These are phyloP conservation scores for Crypturellus tataupa DNA, from an alignment of 2,797 vertebrate genomes.

Conservation along the genomic window DNA sequence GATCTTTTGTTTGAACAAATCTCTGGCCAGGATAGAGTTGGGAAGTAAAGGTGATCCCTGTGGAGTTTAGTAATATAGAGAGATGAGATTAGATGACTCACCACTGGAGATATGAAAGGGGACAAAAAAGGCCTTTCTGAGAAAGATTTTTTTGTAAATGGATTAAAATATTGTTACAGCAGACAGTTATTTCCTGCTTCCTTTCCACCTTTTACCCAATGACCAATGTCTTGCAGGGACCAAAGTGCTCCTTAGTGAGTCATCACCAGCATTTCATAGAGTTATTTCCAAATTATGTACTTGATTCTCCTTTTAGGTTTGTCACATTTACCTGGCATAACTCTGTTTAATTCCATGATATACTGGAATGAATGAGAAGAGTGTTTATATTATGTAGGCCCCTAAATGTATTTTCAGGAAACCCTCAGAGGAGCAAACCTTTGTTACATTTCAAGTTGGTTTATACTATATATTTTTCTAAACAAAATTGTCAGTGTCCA, in stretches of 20 bases:
- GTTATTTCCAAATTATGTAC: slow-evolving; percentile 40
- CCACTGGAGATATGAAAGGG: slow-evolving; percentile 57
- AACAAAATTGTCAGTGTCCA: slow-evolving; percentile 35
- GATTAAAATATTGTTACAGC: slow-evolving; percentile 42
- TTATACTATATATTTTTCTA: not conserved
- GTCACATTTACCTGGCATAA: not conserved
- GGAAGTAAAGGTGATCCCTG: slow-evolving; percentile 70
- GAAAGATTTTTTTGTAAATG: slow-evolving; percentile 53
- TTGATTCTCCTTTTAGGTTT: not conserved
- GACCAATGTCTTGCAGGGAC: slow-evolving; percentile 9
- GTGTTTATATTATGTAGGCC: not conserved
- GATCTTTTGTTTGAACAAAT: slow-evolving; percentile 49
- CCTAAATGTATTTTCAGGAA: slow-evolving; percentile 23
- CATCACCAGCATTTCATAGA: slow-evolving; percentile 35
- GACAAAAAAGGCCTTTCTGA: slow-evolving; percentile 35
- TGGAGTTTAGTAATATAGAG: slow-evolving; percentile 72
- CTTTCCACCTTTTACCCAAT: slow-evolving; percentile 30
- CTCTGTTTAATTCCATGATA: not conserved
- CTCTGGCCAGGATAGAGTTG: slow-evolving; percentile 45
- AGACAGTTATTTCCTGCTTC: slow-evolving; percentile 34
- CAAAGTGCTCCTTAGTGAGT: slow-evolving; percentile 22
- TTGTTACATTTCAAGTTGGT: not conserved
- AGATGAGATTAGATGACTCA: slow-evolving; percentile 68
- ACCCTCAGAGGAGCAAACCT: slow-evolving; percentile 38
- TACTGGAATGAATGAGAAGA: not conserved